Evolutionary conservation across 2,888 invertebrate genomes (phyloP).

Genomic region (Drosophila maculinotata): DNA sequence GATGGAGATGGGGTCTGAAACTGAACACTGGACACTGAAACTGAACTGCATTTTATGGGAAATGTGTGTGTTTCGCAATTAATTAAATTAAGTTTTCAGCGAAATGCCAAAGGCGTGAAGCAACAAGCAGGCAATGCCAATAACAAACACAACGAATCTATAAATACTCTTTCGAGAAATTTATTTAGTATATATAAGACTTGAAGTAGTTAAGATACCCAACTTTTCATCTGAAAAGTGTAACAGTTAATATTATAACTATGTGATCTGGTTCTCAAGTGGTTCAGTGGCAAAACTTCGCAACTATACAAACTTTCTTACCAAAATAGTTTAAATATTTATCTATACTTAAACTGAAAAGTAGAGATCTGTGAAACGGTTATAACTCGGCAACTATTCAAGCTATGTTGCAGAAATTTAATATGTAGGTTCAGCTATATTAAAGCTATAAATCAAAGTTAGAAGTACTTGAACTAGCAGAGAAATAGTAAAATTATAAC

Average conservation of each 20-base stretch:
- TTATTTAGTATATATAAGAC: too few species aligned
- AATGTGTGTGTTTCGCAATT: constrained; percentile 77
- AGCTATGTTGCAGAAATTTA: too few species aligned
- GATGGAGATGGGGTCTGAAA: constrained; percentile 8
- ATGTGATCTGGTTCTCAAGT: neutral
- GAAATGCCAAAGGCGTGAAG: constrained; percentile 79
- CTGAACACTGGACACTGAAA: constrained; percentile 10
- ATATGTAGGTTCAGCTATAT: too few species aligned
- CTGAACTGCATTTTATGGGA: constrained; percentile 56
- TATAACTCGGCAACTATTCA: too few species aligned
- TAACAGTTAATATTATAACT: neutral
- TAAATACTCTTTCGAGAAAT: constrained; percentile 26
- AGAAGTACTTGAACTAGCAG: too few species aligned
- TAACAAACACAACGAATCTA: constrained; percentile 5
- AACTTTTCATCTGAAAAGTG: neutral
- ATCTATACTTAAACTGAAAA: too few species aligned
- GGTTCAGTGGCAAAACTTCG: neutral
- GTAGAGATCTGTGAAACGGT: too few species aligned
- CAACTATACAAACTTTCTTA: too few species aligned
- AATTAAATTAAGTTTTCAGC: constrained; percentile 81
- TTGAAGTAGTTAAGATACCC: too few species aligned
- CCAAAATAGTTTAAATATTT: too few species aligned
- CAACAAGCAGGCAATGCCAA: constrained; percentile 51
- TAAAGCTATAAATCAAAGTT: too few species aligned
- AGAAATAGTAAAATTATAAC: too few species aligned